Conservation (phyloP, 2,888 invertebrate species). For the Cephus pygmeus region DNA sequence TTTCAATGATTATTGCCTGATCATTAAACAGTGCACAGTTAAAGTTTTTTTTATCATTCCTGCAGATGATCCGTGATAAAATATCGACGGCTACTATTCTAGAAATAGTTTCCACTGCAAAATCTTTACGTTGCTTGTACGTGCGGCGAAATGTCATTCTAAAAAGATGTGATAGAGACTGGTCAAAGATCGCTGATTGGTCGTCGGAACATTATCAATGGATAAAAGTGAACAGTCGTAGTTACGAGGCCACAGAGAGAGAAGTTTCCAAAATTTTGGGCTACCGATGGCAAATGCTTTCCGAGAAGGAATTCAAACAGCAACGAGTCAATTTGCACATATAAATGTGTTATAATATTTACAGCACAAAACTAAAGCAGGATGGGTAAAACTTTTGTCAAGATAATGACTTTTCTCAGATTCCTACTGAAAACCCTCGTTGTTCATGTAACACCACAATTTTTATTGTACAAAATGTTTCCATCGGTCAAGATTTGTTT, state of each 20-base stretch:
- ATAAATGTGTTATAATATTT: conserved; percentile 24
- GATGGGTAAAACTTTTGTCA: background rate
- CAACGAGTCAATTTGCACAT: conserved; percentile 64
- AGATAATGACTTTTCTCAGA: background rate
- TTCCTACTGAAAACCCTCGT: background rate
- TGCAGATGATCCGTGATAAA: conserved; percentile 77
- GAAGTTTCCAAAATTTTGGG: conserved; percentile 79
- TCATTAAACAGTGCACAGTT: conserved; percentile 13
- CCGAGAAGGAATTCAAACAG: conserved; percentile 73
- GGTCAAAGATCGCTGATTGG: conserved; percentile 77
- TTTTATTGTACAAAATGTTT: background rate
- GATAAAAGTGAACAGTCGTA: conserved; percentile 72
- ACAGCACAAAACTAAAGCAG: background rate
- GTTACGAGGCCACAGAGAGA: conserved; percentile 74
- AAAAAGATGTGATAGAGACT: conserved; percentile 73
- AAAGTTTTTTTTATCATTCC: conserved; percentile 12
- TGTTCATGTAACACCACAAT: background rate
- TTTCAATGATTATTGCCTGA: background rate
- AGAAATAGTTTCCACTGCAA: conserved; percentile 75
- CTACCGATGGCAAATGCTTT: conserved; percentile 75
- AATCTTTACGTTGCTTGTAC: conserved; percentile 72
- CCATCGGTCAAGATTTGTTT: background rate
- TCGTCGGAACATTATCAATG: conserved; percentile 74
- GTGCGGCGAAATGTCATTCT: conserved; percentile 80
- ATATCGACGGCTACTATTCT: conserved; percentile 83